Evolutionary conservation across 2,113 vertebrate genomes (phyloP).

Genomic region (Acrocephalus arundinaceus): DNA sequence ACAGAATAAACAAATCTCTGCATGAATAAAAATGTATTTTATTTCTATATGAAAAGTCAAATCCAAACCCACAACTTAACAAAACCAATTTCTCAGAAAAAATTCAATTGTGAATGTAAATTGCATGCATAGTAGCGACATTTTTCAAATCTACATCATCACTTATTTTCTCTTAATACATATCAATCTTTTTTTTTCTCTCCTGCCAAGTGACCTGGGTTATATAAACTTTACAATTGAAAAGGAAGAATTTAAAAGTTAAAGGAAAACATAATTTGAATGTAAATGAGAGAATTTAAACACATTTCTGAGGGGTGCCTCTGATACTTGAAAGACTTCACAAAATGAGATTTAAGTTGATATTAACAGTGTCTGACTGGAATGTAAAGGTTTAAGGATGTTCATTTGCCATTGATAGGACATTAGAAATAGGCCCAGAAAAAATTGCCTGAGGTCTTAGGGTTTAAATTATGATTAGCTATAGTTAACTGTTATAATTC

Average conservation of each 20-base stretch:
- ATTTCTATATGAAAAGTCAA: not conserved
- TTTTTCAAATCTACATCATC: not conserved
- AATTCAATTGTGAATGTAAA: not conserved
- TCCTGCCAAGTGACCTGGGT: not conserved
- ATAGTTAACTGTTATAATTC: not conserved
- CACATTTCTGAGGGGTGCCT: not conserved
- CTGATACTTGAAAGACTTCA: not conserved
- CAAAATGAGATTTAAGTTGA: not conserved
- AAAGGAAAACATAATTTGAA: conserved; percentile 1
- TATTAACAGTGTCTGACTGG: not conserved
- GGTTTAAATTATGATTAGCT: not conserved
- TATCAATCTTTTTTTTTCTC: not conserved
- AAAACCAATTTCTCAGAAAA: not conserved
- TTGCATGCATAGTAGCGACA: not conserved
- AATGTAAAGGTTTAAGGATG: not conserved
- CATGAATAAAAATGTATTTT: not conserved
- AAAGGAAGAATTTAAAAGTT: not conserved
- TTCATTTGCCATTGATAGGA: not conserved
- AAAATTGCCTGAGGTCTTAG: not conserved
- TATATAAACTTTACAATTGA: not conserved
- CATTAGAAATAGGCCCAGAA: not conserved
- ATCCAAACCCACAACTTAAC: not conserved
- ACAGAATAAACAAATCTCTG: conserved; percentile 13
- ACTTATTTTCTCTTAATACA: not conserved
- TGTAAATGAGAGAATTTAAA: conserved; percentile 41